phyloP scores from a whole-genome alignment of 2,113 vertebrate genomes.

The Petrocephalus zakoni region DNA sequence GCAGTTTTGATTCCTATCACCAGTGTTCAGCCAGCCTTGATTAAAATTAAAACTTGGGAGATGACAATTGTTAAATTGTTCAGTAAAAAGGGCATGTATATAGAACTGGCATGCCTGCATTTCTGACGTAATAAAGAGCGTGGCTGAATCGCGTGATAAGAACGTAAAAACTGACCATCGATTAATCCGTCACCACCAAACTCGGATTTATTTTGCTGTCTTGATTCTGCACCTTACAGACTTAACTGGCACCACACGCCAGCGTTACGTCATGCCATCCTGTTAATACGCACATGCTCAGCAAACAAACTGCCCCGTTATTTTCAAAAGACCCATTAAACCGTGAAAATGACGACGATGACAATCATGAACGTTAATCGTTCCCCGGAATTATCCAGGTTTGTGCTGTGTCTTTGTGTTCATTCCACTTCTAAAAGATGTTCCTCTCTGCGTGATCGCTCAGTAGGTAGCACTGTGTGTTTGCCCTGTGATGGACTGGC shows the following conservation, averaged over 20 bases:
- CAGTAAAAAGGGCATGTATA: not conserved
- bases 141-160: not conserved
- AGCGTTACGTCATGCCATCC: not conserved
- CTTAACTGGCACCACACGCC: not conserved
- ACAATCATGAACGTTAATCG: not conserved
- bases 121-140: not conserved
- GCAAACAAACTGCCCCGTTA: not conserved
- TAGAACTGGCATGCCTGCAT: not conserved
- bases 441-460: not conserved
- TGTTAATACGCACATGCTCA: not conserved
- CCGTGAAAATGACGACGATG: not conserved
- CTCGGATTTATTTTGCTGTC: not conserved
- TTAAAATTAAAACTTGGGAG: slow-evolving; percentile 6
- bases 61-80: not conserved
- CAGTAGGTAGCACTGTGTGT: not conserved
- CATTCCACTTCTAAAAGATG: not conserved
- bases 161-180: not conserved
- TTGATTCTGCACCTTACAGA: not conserved
- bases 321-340: not conserved
- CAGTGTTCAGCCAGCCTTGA: not conserved
- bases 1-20: not conserved
- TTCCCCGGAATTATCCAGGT: not conserved
- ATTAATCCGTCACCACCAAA: not conserved
- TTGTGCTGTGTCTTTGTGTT: not conserved
- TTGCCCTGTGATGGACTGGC: not conserved